These are phyloP conservation scores for Lymantria monacha DNA, from an alignment of 2,888 invertebrate genomes.

Conservation along the genomic window DNA sequence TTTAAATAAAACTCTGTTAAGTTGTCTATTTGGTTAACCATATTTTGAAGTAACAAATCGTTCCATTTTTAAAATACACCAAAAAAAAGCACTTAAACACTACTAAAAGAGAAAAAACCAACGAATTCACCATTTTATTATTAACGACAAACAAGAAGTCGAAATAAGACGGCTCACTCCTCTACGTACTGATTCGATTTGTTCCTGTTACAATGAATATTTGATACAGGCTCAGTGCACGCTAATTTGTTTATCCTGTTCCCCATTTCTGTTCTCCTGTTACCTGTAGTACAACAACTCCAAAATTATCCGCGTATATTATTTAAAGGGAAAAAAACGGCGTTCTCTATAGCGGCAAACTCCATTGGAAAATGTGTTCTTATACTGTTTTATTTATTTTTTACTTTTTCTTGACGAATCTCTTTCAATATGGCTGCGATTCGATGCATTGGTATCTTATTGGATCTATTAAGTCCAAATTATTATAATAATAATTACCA, in stretches of 20 bases:
- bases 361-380: too few species aligned
- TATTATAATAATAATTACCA: too few species aligned
- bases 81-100: too few species aligned
- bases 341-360: slow-evolving; percentile 1
- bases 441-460: too few species aligned
- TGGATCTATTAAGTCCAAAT: too few species aligned
- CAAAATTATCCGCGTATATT: slow-evolving; percentile 47
- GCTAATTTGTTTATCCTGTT: slow-evolving; percentile 81
- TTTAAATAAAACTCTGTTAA: too few species aligned
- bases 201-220: slow-evolving; percentile 79
- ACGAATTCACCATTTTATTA: slow-evolving; percentile 54
- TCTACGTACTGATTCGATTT: slow-evolving; percentile 77
- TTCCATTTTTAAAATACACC: too few species aligned
- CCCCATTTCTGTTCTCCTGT: slow-evolving; percentile 57
- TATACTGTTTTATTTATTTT: too few species aligned
- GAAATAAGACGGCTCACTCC: slow-evolving; percentile 67
- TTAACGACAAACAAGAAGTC: slow-evolving; percentile 57
- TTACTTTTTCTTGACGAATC: too few species aligned
- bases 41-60: too few species aligned
- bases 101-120: slow-evolving; percentile 11
- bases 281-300: slow-evolving; percentile 40
- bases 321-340: slow-evolving; percentile 24
- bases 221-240: slow-evolving; percentile 80
- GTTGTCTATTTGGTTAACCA: too few species aligned
- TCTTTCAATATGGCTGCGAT: too few species aligned